These are phyloP conservation scores for Bergia puertoricense DNA, from an alignment of 92 coral and sea anemone genomes.

Conservation along the genomic window DNA sequence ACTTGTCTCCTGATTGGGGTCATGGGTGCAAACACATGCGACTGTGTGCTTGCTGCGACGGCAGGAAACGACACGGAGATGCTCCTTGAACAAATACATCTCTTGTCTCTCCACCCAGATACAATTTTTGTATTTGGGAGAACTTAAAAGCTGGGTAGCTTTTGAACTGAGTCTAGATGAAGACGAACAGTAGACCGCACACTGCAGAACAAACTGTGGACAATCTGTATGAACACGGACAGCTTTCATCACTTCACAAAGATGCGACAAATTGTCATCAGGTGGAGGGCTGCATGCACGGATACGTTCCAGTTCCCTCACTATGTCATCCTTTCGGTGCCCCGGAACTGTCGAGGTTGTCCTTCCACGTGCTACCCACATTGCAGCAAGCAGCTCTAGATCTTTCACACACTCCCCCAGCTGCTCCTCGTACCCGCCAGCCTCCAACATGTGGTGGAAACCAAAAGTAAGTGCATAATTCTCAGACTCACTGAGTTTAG, in stretches of 20 bases:
- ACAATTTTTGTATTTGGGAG: neutral
- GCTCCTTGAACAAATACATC: neutral
- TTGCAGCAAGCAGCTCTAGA: neutral
- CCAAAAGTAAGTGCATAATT: neutral
- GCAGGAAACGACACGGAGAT: neutral
- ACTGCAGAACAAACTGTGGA: neutral
- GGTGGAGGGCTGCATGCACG: neutral
- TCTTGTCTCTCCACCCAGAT: neutral
- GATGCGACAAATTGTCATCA: too few species aligned
- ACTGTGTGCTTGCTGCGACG: neutral
- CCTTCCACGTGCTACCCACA: neutral
- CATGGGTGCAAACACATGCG: neutral
- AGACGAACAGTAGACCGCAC: too few species aligned
- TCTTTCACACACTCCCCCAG: neutral
- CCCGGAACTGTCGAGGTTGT: neutral
- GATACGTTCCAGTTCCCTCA: neutral
- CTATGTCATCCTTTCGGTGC: neutral
- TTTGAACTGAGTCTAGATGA: too few species aligned
- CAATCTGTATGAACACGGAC: neutral
- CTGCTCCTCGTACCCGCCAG: neutral
- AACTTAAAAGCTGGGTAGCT: neutral
- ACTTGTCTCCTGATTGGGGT: too few species aligned
- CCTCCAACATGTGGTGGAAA: neutral
- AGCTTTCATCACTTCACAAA: neutral
- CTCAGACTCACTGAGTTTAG: neutral